A percentile compares a stretch with the other conserved stretches of the same genome.
Evolutionary conservation across 2,113 vertebrate genomes (phyloP).

Genomic region (Jaculus jaculus): DNA sequence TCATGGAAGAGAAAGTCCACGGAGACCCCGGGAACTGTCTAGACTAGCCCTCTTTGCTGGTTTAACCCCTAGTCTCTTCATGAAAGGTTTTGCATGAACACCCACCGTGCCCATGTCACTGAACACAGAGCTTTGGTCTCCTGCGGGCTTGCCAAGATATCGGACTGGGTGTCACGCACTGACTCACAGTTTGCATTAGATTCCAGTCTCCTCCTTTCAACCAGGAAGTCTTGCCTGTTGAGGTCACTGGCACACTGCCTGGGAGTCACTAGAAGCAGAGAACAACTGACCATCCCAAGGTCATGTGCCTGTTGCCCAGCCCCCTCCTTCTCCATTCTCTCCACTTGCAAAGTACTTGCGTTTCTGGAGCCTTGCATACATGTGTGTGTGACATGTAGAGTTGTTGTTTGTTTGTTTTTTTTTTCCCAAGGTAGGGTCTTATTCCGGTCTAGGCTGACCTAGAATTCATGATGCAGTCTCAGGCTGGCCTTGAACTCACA

Average conservation of each 20-base stretch:
- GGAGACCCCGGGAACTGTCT: neutral
- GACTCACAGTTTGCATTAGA: neutral
- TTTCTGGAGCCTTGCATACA: neutral
- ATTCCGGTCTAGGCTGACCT: too few species aligned
- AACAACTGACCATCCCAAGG: neutral
- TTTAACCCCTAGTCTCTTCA: neutral
- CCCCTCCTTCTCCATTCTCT: neutral
- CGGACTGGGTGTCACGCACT: neutral
- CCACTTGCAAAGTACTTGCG: neutral
- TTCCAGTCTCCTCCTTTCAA: neutral
- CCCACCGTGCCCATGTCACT: neutral
- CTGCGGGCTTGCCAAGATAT: neutral
- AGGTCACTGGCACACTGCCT: neutral
- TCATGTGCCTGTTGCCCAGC: fast-evolving
- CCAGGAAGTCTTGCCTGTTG: neutral
- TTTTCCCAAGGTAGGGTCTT: too few species aligned
- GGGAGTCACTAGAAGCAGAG: neutral
- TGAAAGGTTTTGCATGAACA: neutral
- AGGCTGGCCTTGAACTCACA: too few species aligned
- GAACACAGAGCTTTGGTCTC: neutral
- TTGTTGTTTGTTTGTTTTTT: neutral
- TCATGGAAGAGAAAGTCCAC: neutral
- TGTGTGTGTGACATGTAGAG: neutral
- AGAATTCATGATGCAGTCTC: too few species aligned
- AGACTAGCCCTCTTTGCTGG: fast-evolving